phyloP scores from a whole-genome alignment of 2,888 invertebrate genomes.

The Nasonovia ribisnigri region DNA sequence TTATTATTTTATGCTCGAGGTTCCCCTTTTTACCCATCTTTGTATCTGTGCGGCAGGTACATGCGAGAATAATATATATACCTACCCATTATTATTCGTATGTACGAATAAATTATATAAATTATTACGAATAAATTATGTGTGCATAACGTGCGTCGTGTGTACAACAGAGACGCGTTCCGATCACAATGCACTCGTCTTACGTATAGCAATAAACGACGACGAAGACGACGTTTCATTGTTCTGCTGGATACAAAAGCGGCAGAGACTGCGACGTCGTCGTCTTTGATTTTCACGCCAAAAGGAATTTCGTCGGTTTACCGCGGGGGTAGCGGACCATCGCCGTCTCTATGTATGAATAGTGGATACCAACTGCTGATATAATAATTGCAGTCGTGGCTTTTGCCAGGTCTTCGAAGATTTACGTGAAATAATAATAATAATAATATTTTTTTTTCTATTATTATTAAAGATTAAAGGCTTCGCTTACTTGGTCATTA shows the following conservation, averaged over 20 bases:
- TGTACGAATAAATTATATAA: too few relatives aligned
- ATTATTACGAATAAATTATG: too few relatives aligned
- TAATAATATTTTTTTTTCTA: too few relatives aligned
- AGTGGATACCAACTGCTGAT: not conserved
- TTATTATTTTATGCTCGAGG: not conserved
- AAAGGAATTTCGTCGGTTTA: not conserved
- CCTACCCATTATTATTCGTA: not conserved
- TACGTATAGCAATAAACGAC: not conserved
- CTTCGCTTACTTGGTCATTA: too few relatives aligned
- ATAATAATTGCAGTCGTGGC: not conserved
- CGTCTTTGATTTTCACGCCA: not conserved
- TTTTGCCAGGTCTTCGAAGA: not conserved
- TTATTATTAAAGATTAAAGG: too few relatives aligned
- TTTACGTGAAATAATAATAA: not conserved
- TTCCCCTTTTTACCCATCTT: not conserved
- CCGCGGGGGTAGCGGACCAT: not conserved
- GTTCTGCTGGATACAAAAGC: not conserved
- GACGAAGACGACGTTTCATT: constrained; percentile 8
- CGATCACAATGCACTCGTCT: constrained; percentile 3
- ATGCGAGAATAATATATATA: not conserved
- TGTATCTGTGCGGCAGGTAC: not conserved
- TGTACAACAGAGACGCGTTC: not conserved
- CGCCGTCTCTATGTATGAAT: not conserved
- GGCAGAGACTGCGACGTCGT: not conserved
- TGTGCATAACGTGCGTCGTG: not conserved